Evolutionary conservation across 2,888 invertebrate species (phyloP).

Genomic region (Himalopsyche kuldschensis): DNA sequence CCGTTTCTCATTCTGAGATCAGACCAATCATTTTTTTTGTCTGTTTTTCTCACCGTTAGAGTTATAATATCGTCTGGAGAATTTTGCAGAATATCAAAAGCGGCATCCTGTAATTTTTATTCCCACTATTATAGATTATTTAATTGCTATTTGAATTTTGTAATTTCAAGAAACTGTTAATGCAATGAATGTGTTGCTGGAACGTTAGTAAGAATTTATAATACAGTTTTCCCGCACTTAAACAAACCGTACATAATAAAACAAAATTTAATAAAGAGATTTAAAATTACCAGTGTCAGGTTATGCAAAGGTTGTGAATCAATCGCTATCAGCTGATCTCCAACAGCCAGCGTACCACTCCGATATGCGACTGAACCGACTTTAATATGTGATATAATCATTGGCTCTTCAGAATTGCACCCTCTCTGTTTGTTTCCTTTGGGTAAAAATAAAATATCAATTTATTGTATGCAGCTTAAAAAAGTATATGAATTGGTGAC

Average conservation of each 20-base stretch:
- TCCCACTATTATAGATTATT: slow-evolving; percentile 7
- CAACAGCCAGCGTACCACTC: slow-evolving; percentile 82
- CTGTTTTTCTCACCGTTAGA: slow-evolving; percentile 55
- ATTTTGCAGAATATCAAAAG: slow-evolving; percentile 65
- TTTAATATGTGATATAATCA: slow-evolving; percentile 86
- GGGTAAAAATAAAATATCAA: neutral
- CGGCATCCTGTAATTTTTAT: slow-evolving; percentile 52
- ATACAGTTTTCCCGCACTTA: too few species aligned
- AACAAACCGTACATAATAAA: too few species aligned
- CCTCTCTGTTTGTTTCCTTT: slow-evolving; percentile 56
- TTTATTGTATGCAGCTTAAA: too few species aligned
- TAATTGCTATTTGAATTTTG: neutral
- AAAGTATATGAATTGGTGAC: neutral
- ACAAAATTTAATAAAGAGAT: neutral
- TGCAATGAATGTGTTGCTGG: neutral
- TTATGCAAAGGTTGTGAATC: slow-evolving; percentile 80
- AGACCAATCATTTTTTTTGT: slow-evolving; percentile 53
- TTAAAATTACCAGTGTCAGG: slow-evolving; percentile 60
- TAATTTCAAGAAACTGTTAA: neutral
- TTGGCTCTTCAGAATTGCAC: slow-evolving; percentile 67
- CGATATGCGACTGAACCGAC: slow-evolving; percentile 89
- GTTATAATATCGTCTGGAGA: slow-evolving; percentile 64
- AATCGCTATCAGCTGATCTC: slow-evolving; percentile 85
- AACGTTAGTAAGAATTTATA: neutral
- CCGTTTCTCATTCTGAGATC: slow-evolving; percentile 15